Conservation (phyloP, 1,140 invertebrate species). For the Zaprionus vittiger region DNA sequence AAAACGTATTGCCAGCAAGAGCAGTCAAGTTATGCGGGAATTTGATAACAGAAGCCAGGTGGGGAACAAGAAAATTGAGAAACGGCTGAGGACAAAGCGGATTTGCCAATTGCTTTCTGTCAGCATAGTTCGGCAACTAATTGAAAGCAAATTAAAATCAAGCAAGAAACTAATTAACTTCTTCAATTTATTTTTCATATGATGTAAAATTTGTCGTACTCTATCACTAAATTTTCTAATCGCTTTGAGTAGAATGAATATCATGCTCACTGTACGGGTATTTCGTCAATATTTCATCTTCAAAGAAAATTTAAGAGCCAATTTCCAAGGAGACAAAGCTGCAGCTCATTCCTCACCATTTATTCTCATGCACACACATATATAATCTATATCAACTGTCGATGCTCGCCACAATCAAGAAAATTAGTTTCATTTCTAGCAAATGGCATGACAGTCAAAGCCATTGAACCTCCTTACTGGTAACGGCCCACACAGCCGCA, state of each 20-base stretch:
- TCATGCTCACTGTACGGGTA: background rate
- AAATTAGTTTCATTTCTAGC: slow-evolving; percentile 79
- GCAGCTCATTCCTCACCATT: slow-evolving; percentile 14
- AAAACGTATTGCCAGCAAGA: slow-evolving; percentile 42
- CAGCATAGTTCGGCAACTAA: slow-evolving; percentile 5
- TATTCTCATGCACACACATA: background rate
- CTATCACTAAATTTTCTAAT: background rate
- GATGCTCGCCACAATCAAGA: slow-evolving; percentile 72
- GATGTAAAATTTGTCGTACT: too few relatives aligned
- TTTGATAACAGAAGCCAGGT: slow-evolving; percentile 20
- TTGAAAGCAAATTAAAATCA: background rate
- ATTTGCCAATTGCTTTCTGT: slow-evolving; percentile 23
- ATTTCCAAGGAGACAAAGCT: background rate
- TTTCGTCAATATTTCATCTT: background rate
- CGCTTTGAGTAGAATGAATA: background rate
- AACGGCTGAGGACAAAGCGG: background rate
- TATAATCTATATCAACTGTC: slow-evolving; percentile 73
- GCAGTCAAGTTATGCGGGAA: slow-evolving; percentile 19
- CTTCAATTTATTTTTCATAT: background rate
- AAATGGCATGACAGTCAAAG: slow-evolving; percentile 70
- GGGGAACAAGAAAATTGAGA: too few relatives aligned
- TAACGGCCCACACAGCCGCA: background rate
- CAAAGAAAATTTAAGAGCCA: background rate
- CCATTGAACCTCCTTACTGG: slow-evolving; percentile 12
- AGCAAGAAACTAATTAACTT: background rate